Evolutionary conservation across 1,140 invertebrate genomes (phyloP).

Genomic region (Pomacea maculata): DNA sequence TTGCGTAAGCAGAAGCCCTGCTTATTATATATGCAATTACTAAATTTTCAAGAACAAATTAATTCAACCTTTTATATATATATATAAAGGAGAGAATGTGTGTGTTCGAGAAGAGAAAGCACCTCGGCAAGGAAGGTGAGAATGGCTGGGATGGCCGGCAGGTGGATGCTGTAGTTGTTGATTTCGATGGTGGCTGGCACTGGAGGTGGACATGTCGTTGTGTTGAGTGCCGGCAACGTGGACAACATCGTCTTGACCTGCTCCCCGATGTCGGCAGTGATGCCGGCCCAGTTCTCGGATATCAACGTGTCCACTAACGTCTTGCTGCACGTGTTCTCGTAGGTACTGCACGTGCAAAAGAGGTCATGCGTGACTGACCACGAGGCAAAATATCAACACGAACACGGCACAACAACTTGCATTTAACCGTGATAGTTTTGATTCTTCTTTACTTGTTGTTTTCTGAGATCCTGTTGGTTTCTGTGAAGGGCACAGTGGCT

Average conservation of each 20-base stretch:
- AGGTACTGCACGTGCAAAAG: conserved; percentile 25
- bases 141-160: conserved; percentile 27
- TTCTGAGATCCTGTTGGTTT: neutral
- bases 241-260: conserved; percentile 32
- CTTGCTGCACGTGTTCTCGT: conserved; percentile 27
- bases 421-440: too few relatives aligned
- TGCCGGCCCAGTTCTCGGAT: conserved; percentile 38
- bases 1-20: too few relatives aligned
- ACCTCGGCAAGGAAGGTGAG: conserved; percentile 35
- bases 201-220: conserved; percentile 14
- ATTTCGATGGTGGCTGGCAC: conserved; percentile 14
- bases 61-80: too few relatives aligned
- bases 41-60: too few relatives aligned
- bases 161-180: conserved; percentile 22
- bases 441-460: neutral
- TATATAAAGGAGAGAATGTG: too few relatives aligned
- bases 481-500: neutral
- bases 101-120: too few relatives aligned
- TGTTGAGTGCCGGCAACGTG: neutral
- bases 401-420: too few relatives aligned
- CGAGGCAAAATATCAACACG: too few relatives aligned
- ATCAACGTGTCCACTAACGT: conserved; percentile 31
- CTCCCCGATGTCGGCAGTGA: conserved; percentile 25
- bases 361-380: too few relatives aligned
- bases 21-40: too few relatives aligned